Percentiles rank a stretch among this genome's conserved stretches.
These are phyloP conservation scores for Drosophila orena DNA, from an alignment of 1,140 invertebrate species.

Conservation along the genomic window DNA sequence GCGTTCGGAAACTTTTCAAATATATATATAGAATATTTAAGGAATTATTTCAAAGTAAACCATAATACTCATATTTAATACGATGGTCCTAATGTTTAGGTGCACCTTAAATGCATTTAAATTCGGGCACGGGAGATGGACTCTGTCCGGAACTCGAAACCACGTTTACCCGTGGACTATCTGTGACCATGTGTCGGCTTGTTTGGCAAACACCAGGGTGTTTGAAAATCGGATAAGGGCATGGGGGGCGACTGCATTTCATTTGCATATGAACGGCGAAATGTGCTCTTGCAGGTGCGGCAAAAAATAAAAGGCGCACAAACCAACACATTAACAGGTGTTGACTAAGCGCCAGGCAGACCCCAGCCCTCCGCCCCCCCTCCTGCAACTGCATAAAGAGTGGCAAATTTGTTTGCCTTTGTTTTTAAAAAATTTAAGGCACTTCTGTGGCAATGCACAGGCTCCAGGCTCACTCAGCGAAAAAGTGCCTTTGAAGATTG, in stretches of 20 bases:
- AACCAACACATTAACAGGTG: constrained; percentile 76
- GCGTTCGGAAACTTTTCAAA: no score
- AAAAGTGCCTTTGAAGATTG: background rate
- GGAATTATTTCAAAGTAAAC: no score
- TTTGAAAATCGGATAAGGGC: constrained; percentile 15
- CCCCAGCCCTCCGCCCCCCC: background rate
- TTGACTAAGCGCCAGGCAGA: constrained; percentile 71
- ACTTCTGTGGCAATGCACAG: constrained; percentile 45
- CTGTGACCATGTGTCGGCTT: constrained; percentile 60
- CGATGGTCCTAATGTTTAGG: background rate
- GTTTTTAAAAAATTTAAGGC: constrained; percentile 78
- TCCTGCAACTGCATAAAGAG: constrained; percentile 28
- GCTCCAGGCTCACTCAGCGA: constrained; percentile 20
- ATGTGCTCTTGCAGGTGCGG: constrained; percentile 24
- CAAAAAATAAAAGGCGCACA: constrained; percentile 42
- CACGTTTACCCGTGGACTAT: constrained; percentile 56
- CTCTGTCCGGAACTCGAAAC: constrained; percentile 16
- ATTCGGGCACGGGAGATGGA: constrained; percentile 17
- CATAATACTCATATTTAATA: no score
- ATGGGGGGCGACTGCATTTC: constrained; percentile 53
- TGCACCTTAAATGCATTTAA: constrained; percentile 9
- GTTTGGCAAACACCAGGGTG: constrained; percentile 62
- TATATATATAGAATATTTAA: no score
- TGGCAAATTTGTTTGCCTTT: constrained; percentile 73
- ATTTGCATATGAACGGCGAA: constrained; percentile 70